These are phyloP conservation scores for Calonectris borealis DNA, from an alignment of 2,113 vertebrate species.

Conservation along the genomic window DNA sequence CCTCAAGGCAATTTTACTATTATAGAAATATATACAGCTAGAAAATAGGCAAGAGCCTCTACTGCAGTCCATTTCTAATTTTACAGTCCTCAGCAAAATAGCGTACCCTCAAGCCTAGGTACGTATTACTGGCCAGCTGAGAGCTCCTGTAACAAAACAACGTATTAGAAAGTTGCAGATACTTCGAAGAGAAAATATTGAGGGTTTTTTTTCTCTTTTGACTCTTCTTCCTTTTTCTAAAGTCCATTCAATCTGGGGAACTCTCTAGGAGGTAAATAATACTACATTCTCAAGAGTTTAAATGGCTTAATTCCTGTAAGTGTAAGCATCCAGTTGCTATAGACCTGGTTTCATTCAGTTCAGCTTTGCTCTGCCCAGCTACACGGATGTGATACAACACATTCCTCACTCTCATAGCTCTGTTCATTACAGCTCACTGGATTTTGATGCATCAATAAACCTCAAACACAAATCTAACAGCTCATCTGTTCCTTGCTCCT, in stretches of 20 bases:
- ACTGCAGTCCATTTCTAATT: neutral
- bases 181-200: neutral
- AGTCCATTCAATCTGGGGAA: neutral
- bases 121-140: fast-evolving
- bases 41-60: neutral
- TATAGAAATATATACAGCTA: neutral
- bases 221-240: neutral
- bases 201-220: neutral
- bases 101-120: neutral
- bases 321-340: neutral
- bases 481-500: neutral
- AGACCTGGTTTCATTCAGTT: neutral
- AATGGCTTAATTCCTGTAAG: neutral
- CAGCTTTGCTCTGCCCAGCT: neutral
- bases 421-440: neutral
- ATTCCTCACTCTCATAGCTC: neutral
- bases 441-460: neutral
- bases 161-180: neutral
- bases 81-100: neutral
- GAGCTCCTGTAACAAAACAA: neutral
- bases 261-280: neutral
- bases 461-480: neutral
- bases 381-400: neutral
- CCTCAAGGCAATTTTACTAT: neutral
- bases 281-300: neutral